Evolutionary conservation across 1,140 invertebrate species (phyloP), one percentile per base, ranked within the genome.

Genomic region (Bacillus rossius): DNA sequence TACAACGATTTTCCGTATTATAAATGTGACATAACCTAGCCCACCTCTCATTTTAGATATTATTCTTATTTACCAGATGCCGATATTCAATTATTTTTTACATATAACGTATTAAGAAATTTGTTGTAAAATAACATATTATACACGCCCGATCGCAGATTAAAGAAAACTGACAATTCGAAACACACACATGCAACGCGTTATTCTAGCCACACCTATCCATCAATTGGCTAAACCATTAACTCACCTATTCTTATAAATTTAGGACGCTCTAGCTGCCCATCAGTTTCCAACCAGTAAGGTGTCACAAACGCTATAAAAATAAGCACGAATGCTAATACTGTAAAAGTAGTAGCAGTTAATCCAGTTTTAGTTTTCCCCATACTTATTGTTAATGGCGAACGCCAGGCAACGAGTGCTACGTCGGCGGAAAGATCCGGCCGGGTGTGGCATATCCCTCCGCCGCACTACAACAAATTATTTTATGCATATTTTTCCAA

Each of bases 271-370:
- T 80, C 77, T 17, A 92, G 73, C 75, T 87, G 82, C 2, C 89
- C 88, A 76, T 94, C 91, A 14, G 89, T 91, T 64, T 91, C 86
- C 20, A 98, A 75, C 94, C 95, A 98, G 71, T 91, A 91, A 22
- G 94, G 93, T 64, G 92, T 93, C 55, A 87, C 87, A 75, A 96
- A 98, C 2, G 93, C 86, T 56, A 96, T 84, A 4, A 96, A 73
- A 61, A 94, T 84, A 58, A 91, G 84, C 60, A 91, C 59, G 69
- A 88, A 87, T 19, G 85, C 86, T 42, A 86, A 62, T 23, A 75
- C 71, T 51, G 86, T 85, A 66, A 85, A 81, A 26, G 73, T 75
- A 29, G 86, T 76, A n/a, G 89, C 87, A 67, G 82, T 80, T 71
- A 83, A 76, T 51, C 86, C 87, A 43, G 79, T 89, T 69, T 81